These are phyloP conservation scores for Erythrolamprus reginae DNA, from an alignment of 2,113 vertebrate genomes.

Conservation along the genomic window DNA sequence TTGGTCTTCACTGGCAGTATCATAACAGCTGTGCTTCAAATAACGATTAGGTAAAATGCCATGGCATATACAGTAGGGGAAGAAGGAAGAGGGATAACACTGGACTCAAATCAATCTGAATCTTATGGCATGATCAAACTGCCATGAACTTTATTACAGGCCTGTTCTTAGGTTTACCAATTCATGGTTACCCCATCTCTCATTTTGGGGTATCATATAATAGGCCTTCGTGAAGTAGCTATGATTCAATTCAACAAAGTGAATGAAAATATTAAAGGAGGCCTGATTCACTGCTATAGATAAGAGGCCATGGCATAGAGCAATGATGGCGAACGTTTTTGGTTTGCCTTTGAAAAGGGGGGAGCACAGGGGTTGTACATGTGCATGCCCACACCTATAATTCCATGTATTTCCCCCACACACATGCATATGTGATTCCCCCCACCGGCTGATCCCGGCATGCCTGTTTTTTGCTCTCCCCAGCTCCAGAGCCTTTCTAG, in stretches of 20 bases:
- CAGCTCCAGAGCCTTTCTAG: too few species aligned
- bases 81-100: neutral
- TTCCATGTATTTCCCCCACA: too few species aligned
- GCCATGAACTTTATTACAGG: neutral
- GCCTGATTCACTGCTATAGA: neutral
- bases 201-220: neutral
- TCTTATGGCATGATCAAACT: neutral
- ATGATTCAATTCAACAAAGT: neutral
- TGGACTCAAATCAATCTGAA: neutral
- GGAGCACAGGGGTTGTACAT: too few species aligned
- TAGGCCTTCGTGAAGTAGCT: neutral
- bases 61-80: neutral
- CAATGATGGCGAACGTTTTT: too few species aligned
- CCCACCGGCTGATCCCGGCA: too few species aligned
- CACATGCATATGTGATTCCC: too few species aligned
- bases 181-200: neutral
- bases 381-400: too few species aligned
- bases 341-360: too few species aligned
- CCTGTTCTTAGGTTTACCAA: neutral
- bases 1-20: neutral
- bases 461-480: too few species aligned
- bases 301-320: neutral
- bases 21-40: neutral
- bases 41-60: neutral
- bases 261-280: neutral